Conservation (phyloP, 2,113 vertebrate genomes). For the Xyrauchen texanus region DNA sequence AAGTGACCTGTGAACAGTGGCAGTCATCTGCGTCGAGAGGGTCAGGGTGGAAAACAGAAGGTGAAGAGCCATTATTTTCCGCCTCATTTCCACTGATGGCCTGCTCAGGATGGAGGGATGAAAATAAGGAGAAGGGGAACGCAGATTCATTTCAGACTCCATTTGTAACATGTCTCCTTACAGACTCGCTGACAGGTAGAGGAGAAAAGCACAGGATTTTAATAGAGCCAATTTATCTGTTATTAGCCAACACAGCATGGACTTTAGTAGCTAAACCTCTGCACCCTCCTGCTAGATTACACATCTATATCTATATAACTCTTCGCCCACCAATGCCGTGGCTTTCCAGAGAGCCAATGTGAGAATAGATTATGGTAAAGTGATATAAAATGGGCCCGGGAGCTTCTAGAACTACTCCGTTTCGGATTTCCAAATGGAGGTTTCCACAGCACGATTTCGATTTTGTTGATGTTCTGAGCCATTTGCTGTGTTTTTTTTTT, state of each 20-base stretch:
- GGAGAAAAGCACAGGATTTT: conserved; percentile 39
- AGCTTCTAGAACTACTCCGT: conserved; percentile 5
- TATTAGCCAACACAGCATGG: conserved; percentile 27
- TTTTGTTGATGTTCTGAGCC: conserved; percentile 24
- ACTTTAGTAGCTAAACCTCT: not conserved
- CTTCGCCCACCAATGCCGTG: conserved; percentile 1
- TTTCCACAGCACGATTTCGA: conserved; percentile 28
- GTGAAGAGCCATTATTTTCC: conserved; percentile 45
- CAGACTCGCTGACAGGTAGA: conserved; percentile 38
- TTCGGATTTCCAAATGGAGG: conserved; percentile 10
- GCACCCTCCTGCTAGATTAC: conserved; percentile 24
- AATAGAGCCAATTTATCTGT: conserved; percentile 38
- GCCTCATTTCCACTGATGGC: conserved; percentile 48
- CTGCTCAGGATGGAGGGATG: conserved; percentile 37
- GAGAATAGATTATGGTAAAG: conserved; percentile 27
- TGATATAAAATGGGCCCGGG: not conserved
- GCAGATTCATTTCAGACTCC: conserved; percentile 30
- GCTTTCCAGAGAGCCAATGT: not conserved
- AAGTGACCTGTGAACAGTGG: conserved; percentile 68
- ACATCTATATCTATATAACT: conserved; percentile 36
- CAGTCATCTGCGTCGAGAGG: conserved; percentile 41
- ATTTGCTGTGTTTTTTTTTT: conserved; percentile 41
- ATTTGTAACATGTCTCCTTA: conserved; percentile 41
- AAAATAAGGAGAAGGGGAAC: conserved; percentile 39
- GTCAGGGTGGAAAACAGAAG: conserved; percentile 28